These are phyloP conservation scores for Bolinopsis microptera DNA, from an alignment of 37 sponge, comb jelly and placozoan species.

Conservation along the genomic window DNA sequence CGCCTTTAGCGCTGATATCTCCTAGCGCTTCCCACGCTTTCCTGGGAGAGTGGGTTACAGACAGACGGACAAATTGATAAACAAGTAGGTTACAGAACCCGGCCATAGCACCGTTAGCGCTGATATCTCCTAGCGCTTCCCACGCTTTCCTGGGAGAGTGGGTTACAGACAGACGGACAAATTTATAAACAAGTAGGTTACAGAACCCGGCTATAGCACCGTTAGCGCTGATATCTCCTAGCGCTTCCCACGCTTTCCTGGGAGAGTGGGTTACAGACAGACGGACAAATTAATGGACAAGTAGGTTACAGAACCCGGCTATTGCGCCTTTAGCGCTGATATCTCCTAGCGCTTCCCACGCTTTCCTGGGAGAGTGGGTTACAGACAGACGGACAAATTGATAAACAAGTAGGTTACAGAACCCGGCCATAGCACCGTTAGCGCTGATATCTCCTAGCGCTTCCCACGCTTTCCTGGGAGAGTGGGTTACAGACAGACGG, in stretches of 20 bases:
- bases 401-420: constrained; percentile 71
- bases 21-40: too few relatives aligned
- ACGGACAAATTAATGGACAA: neutral
- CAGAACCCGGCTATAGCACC: constrained; percentile 72
- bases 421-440: constrained; percentile 72
- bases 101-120: constrained; percentile 71
- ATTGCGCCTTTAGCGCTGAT: constrained; percentile 74
- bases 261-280: too few relatives aligned
- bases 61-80: too few relatives aligned
- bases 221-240: constrained; percentile 73
- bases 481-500: neutral
- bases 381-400: neutral
- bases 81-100: constrained; percentile 71
- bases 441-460: constrained; percentile 73
- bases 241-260: constrained; percentile 83
- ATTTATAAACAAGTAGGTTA: constrained; percentile 72
- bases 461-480: constrained; percentile 83
- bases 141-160: constrained; percentile 90
- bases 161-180: too few relatives aligned
- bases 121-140: constrained; percentile 75
- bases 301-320: constrained; percentile 69
- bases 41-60: too few relatives aligned
- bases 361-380: constrained; percentile 70
- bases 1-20: too few relatives aligned
- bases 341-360: constrained; percentile 80